These are phyloP conservation scores for Meteorus colon DNA, from an alignment of 2,888 invertebrate species.

Conservation along the genomic window DNA sequence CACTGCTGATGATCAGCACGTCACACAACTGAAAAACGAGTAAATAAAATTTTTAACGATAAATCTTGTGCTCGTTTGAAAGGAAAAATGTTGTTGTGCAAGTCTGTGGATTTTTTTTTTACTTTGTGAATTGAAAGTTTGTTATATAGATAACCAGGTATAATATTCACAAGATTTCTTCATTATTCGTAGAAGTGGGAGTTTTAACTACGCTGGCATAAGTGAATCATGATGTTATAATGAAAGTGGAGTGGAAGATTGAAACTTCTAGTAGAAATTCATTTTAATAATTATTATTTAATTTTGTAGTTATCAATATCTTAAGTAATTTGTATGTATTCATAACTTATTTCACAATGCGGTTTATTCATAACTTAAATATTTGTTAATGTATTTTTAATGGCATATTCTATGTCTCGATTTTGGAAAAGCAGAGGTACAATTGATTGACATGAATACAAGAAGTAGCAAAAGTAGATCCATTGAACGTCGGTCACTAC, in stretches of 20 bases:
- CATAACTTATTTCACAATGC: not conserved
- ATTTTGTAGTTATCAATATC: not conserved
- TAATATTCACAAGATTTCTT: not conserved
- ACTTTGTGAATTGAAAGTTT: no score
- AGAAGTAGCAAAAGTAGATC: not conserved
- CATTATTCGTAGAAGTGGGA: not conserved
- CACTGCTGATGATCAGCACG: no score
- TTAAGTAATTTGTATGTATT: not conserved
- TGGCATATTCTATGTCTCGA: not conserved
- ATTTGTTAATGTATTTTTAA: not conserved
- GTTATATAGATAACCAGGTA: not conserved
- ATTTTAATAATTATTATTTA: not conserved
- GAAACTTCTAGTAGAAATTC: not conserved
- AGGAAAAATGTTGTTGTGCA: not conserved
- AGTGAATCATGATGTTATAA: not conserved
- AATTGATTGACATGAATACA: not conserved
- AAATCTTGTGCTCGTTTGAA: not conserved
- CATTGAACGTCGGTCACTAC: not conserved
- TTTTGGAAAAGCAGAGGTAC: not conserved
- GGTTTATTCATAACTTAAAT: not conserved
- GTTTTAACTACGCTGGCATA: not conserved
- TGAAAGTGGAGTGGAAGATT: not conserved
- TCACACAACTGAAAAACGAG: no score
- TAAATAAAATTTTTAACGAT: not conserved
- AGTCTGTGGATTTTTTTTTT: not conserved